These are phyloP conservation scores for Drosophila falleni DNA, from an alignment of 2,888 invertebrate species.

Conservation along the genomic window DNA sequence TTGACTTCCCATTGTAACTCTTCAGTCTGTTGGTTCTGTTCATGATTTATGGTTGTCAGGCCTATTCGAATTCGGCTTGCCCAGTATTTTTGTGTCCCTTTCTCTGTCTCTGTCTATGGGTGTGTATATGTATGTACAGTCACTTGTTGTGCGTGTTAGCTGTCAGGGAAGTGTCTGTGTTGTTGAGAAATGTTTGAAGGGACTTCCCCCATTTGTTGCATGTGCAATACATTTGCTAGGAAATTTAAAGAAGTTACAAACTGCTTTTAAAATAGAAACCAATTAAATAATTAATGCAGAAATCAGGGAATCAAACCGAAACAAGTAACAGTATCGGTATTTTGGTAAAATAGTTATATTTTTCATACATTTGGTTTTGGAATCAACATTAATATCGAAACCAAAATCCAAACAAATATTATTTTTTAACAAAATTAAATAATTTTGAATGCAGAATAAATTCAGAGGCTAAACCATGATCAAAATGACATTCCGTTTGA, in stretches of 20 bases:
- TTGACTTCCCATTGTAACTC: slow-evolving; percentile 4
- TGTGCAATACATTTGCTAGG: not conserved
- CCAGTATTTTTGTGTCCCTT: slow-evolving; percentile 45
- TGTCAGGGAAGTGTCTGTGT: slow-evolving; percentile 32
- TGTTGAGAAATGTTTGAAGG: slow-evolving; percentile 33
- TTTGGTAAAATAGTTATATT: too few relatives aligned
- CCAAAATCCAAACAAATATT: too few relatives aligned
- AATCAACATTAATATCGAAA: too few relatives aligned
- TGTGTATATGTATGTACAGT: slow-evolving; percentile 19
- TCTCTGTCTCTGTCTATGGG: slow-evolving; percentile 11
- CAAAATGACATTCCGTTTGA: too few relatives aligned
- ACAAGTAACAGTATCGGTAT: too few relatives aligned
- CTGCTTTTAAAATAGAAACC: not conserved
- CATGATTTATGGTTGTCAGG: slow-evolving; percentile 42
- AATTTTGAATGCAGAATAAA: too few relatives aligned
- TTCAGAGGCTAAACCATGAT: too few relatives aligned
- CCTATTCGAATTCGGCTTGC: slow-evolving; percentile 33
- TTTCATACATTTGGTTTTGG: too few relatives aligned
- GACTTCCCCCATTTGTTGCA: slow-evolving; percentile 37
- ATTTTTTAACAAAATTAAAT: too few relatives aligned
- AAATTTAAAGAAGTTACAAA: not conserved
- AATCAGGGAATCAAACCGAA: too few relatives aligned
- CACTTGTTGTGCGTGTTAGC: slow-evolving; percentile 45
- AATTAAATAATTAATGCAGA: too few relatives aligned
- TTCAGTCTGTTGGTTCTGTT: slow-evolving; percentile 21